Percentiles rank a stretch among this genome's conserved stretches.
phyloP scores from a whole-genome alignment of 2,888 invertebrate genomes.

The Bimastos eiseni region DNA sequence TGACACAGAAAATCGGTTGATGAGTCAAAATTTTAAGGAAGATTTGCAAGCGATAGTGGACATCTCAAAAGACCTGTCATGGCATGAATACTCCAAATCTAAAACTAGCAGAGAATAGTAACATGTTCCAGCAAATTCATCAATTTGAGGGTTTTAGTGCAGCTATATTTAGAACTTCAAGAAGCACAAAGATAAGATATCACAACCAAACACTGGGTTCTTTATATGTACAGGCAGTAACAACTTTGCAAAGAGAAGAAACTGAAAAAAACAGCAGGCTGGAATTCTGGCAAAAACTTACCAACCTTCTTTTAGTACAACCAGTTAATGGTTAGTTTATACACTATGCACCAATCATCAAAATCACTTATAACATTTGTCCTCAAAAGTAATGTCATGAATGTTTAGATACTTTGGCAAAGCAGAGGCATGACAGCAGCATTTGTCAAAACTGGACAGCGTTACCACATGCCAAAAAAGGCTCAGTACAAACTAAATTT shows the following conservation, averaged over 20 bases:
- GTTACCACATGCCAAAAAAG: not conserved
- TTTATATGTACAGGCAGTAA: not conserved
- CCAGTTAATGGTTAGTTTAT: not conserved
- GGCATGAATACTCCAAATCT: not conserved
- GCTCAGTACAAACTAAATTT: not conserved
- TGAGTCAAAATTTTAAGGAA: too few relatives aligned
- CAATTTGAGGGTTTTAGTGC: not conserved
- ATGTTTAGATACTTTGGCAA: not conserved
- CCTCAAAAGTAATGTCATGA: not conserved
- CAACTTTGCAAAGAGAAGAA: not conserved
- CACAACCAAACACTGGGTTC: not conserved
- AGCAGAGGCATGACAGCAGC: not conserved
- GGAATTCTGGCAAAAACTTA: not conserved
- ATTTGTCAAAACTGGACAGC: not conserved
- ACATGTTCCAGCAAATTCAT: not conserved
- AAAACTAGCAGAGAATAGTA: not conserved
- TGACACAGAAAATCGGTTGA: too few relatives aligned
- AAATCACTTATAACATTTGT: not conserved
- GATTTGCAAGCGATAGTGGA: not conserved
- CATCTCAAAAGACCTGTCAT: not conserved
- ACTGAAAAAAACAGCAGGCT: not conserved
- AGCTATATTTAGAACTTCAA: not conserved
- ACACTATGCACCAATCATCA: slow-evolving; percentile 1
- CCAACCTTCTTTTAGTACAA: not conserved
- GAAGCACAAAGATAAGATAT: not conserved